Evolutionary conservation across 2,797 vertebrate species (phyloP), one percentile per base, ranked within the genome.

Genomic region (Platalea minor): DNA sequence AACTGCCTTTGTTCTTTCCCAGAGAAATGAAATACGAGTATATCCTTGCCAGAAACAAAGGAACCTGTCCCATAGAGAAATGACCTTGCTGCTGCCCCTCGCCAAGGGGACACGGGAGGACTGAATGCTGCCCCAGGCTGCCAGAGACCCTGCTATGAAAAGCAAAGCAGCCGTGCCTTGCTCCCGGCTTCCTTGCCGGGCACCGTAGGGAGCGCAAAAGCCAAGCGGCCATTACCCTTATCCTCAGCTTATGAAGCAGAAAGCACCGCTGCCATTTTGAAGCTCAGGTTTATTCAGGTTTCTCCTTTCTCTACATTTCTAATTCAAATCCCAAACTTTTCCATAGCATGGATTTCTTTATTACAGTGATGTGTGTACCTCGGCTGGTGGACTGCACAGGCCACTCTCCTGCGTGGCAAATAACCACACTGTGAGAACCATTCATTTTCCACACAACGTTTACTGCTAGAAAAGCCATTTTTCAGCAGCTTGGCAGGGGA

Each of bases 191-290:
- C 43, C 23, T 51, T 0, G 0, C 2, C 6, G 35, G 20, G 20
- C 18, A 4, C 10, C 2, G 23, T 23, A 31, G 17, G 53, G 17
- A 72, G 5, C 0, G 0, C 0, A 0, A 43, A 51, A 79, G 23
- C 41, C 16, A 3, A 35, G 28, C 3, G 23, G 31, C 43, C 35
- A 10, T 20, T 20, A 3, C 15, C 15, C 17, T 48, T 50, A 35
- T 14, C 21, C 39, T 21, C 19, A 7, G 8, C 29, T 3, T 16
- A 78, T 6, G 31, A 12, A 78, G 45, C 56, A 76, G 57, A 50
- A 63, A 24, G 11, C 39, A 28, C 50, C 11, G 11, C 89, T 88
- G 57, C 18, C 17, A 5, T 50, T 68, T 68, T 48, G 69, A 72
- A 86, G n/a, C 11, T 87, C 16, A 29, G 15, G 5, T 67, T 91